A percentile compares a stretch with the other conserved stretches of the same genome.
phyloP scores from a whole-genome alignment of 2,797 vertebrate genomes.

The Gallinago solitaria region DNA sequence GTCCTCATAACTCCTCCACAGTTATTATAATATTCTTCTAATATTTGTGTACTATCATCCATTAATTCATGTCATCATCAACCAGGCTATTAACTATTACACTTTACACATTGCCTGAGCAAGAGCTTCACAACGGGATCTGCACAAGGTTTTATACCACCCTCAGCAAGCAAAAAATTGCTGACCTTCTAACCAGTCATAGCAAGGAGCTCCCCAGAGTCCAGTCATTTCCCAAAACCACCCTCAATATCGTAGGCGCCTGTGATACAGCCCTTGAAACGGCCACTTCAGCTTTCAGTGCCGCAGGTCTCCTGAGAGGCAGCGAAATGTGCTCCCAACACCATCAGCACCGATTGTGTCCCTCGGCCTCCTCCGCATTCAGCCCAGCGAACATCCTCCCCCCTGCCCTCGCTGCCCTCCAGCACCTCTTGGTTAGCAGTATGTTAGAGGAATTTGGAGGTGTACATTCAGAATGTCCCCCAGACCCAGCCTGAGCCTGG shows the following conservation, averaged over 20 bases:
- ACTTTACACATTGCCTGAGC: not conserved
- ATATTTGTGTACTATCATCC: not conserved
- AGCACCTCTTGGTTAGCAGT: not conserved
- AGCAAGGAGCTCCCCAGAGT: not conserved
- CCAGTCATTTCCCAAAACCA: not conserved
- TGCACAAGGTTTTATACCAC: not conserved
- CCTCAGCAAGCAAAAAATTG: not conserved
- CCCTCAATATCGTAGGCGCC: not conserved
- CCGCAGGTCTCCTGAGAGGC: not conserved
- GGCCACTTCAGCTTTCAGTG: not conserved
- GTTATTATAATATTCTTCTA: not conserved
- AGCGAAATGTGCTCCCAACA: not conserved
- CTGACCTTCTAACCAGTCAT: not conserved
- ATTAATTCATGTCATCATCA: not conserved
- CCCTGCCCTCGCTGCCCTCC: not conserved
- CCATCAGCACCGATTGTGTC: fast-evolving
- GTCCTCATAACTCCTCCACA: not conserved
- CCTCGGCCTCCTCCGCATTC: not conserved
- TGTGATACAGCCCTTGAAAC: not conserved
- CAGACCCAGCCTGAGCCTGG: not conserved
- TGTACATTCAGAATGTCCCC: fast-evolving
- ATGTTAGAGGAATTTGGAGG: fast-evolving
- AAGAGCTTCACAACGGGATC: not conserved
- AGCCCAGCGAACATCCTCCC: fast-evolving
- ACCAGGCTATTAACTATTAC: not conserved